Percentiles rank a stretch among this genome's conserved stretches.
phyloP scores from a whole-genome alignment of 2,113 vertebrate species.

The Sprattus sprattus region DNA sequence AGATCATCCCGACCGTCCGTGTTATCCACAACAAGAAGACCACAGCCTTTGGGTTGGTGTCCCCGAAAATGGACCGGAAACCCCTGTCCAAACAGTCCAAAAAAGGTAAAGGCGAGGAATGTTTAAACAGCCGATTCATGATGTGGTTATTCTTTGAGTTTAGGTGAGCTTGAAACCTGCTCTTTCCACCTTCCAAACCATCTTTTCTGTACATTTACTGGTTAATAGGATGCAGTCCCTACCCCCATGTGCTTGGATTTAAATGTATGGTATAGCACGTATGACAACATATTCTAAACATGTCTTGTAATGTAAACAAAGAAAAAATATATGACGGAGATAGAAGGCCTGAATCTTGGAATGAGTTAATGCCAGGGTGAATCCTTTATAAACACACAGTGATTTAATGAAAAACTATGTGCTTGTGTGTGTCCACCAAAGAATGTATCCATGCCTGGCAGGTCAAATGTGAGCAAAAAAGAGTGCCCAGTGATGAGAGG shows the following conservation, averaged over 20 bases:
- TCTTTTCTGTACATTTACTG: not conserved
- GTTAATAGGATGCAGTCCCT: not conserved
- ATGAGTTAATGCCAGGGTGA: conserved; percentile 29
- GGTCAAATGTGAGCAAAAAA: conserved; percentile 49
- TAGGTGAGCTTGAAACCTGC: not conserved
- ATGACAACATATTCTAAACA: not conserved
- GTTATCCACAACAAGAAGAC: conserved; percentile 68
- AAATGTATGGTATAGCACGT: not conserved
- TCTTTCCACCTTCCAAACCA: not conserved
- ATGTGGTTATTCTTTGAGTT: not conserved
- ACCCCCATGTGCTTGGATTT: not conserved
- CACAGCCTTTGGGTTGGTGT: conserved; percentile 62
- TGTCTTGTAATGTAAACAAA: not conserved
- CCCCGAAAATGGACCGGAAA: conserved; percentile 66
- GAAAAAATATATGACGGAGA: not conserved
- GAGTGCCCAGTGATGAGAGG: conserved; percentile 37
- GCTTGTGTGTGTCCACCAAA: conserved; percentile 22
- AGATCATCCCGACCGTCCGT: conserved; percentile 62
- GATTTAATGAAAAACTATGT: conserved; percentile 51
- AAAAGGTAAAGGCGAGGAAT: conserved; percentile 73
- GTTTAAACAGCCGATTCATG: not conserved
- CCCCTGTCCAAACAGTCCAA: conserved; percentile 50
- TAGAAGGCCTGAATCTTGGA: not conserved
- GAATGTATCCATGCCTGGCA: conserved; percentile 41
- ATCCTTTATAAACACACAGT: conserved; percentile 34